Base-by-base conservation (phyloP, 2,888 invertebrate genomes). In the Dorcus parallelipipedus region DNA sequence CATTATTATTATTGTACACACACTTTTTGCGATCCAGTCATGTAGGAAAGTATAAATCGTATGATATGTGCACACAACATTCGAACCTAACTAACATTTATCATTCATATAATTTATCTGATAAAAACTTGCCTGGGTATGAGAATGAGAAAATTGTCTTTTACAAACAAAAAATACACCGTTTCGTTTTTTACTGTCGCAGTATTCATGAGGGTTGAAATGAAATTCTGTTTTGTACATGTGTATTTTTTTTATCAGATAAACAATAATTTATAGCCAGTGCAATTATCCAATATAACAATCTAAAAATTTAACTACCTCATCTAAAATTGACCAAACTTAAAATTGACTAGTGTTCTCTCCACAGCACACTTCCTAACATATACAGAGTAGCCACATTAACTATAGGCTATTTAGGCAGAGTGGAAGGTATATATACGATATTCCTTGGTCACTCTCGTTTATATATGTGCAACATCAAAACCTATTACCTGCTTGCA, bases 251-350 rank as follows among this genome's bases (percentile, higher is more conserved):
- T 65, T 60, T 63, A 61, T 62, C 56, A 59, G 64, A 64, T 51
- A 59, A 54, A 58, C 50, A 55, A 42, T 55, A 60, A 54, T 61
- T 64, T 67, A 67, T 71, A 70, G 67, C 71, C 70, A 58, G 67
- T 67, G 65, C 67, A 64, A 59, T 50, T 64, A 64, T 63, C 59
- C 63, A 66, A 60, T 66, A 72, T 71, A 73, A 72, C 69, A 70
- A 71, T 72, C 74, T 76, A 67, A 72, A 73, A 73, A 73, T 75
- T 73, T 69, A 71, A 69, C 75, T 76, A 76, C 74, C 70, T 70
- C 63, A 66, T 71, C 76, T 78, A 78, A 74, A 79, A 79, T 79
- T 79, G 78, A 79, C 78, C 69, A 74, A 78, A 78, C 77, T 73
- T 67, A 78, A 79, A 78, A 79, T 79, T 79, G 78, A 78, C 78